Percentiles rank a stretch among this genome's conserved stretches.
Conservation (phyloP, 2,113 vertebrate species). For the Sturnus vulgaris region DNA sequence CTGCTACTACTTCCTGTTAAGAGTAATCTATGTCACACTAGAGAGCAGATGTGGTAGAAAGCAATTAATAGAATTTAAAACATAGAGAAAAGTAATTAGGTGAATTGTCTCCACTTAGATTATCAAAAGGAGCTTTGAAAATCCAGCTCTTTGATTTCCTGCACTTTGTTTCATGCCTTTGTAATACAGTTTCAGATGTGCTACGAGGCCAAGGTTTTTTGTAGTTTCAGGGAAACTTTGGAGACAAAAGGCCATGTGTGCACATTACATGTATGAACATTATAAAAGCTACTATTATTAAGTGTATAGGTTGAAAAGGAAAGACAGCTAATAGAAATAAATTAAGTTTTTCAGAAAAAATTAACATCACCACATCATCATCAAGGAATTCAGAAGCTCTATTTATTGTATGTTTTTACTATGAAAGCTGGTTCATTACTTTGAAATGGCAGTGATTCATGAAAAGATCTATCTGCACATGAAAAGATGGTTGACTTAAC, state of each 20-base stretch:
- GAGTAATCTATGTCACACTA: neutral
- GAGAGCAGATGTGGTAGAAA: neutral
- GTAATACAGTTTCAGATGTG: neutral
- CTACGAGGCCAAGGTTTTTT: neutral
- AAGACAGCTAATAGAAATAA: neutral
- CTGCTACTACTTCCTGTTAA: neutral
- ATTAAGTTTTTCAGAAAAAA: neutral
- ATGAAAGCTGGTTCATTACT: neutral
- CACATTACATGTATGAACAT: neutral
- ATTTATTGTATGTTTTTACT: neutral
- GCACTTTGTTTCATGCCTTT: neutral
- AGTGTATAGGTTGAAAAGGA: neutral
- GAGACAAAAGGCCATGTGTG: neutral
- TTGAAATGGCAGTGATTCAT: neutral
- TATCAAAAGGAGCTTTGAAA: conserved; percentile 14
- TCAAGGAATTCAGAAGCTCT: neutral
- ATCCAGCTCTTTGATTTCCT: neutral
- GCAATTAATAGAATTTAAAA: conserved; percentile 1
- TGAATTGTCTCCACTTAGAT: neutral
- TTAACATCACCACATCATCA: neutral
- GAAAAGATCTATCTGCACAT: neutral
- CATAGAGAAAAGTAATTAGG: neutral
- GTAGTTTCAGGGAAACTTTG: neutral
- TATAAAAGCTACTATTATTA: neutral
- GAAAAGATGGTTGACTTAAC: neutral